Evolutionary conservation across 1,140 invertebrate genomes (phyloP).

Genomic region (Lepidurus apus): DNA sequence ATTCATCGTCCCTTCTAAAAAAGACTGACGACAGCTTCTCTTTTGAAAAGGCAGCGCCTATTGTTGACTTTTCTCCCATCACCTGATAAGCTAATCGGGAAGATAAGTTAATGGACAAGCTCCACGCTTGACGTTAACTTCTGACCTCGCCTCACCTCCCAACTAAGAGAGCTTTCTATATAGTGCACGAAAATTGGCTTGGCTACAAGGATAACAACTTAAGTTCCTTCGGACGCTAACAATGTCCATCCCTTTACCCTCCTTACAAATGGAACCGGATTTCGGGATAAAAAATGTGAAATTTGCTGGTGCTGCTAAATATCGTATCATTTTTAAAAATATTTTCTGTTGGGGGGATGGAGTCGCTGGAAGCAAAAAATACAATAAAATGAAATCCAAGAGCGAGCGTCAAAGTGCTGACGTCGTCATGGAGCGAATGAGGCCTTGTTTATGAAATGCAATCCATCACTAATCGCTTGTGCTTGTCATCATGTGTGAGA

Average conservation of each 20-base stretch:
- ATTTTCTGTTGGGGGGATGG: not conserved
- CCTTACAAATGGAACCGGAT: no score
- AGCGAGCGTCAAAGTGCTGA: slow-evolving; percentile 1
- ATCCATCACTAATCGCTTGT: slow-evolving; percentile 35
- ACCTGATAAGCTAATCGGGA: slow-evolving; percentile 13
- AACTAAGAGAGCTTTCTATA: no score
- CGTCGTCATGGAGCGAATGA: not conserved
- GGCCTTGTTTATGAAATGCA: slow-evolving; percentile 33
- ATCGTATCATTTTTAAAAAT: no score
- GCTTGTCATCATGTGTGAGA: slow-evolving; percentile 33
- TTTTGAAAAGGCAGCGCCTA: not conserved
- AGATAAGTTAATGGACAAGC: not conserved
- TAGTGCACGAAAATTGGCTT: no score
- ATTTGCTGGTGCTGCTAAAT: no score
- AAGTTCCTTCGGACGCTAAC: no score
- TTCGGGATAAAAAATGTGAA: no score
- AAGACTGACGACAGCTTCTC: not conserved
- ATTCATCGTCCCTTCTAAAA: not conserved
- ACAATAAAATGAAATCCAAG: not conserved
- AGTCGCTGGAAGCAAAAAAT: not conserved
- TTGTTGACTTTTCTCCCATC: not conserved
- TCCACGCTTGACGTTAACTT: not conserved
- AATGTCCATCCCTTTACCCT: no score
- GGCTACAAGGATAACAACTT: no score
- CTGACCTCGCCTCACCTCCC: not conserved